Percentiles rank a stretch among this genome's conserved stretches.
phyloP scores from a whole-genome alignment of 2,113 vertebrate genomes.

The Condylura cristata region DNA sequence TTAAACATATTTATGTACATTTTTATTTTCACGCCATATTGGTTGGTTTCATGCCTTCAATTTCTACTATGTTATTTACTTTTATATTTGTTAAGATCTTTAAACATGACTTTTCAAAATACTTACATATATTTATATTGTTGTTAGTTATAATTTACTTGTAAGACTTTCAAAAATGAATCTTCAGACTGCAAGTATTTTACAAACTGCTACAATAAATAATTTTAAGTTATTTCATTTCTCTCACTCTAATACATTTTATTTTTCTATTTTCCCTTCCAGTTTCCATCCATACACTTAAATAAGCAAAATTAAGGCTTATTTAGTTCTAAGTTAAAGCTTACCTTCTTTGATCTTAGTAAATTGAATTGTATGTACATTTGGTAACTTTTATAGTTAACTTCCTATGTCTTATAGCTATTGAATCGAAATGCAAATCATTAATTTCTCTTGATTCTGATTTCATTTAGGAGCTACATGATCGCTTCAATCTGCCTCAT shows the following conservation, averaged over 20 bases:
- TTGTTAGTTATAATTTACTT: conserved; percentile 40
- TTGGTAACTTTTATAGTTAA: background rate
- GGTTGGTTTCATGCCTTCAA: background rate
- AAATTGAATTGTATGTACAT: background rate
- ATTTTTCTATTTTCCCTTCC: background rate
- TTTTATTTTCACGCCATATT: conserved; percentile 16
- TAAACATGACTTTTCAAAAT: conserved; percentile 46
- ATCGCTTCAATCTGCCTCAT: conserved; percentile 87
- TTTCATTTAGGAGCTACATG: conserved; percentile 91
- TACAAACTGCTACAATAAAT: background rate
- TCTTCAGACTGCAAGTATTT: background rate
- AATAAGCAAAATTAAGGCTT: background rate
- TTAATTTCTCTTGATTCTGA: conserved; percentile 20
- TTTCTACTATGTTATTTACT: conserved; percentile 8
- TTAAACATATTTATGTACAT: background rate
- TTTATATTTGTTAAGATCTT: conserved; percentile 20
- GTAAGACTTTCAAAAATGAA: conserved; percentile 29
- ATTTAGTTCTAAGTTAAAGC: conserved; percentile 19
- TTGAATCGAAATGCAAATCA: background rate
- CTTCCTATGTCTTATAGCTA: conserved; percentile 14
- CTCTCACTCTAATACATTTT: background rate
- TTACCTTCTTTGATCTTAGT: background rate
- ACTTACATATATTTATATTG: background rate
- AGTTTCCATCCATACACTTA: background rate
- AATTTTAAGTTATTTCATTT: background rate